These are phyloP conservation scores for Leptodactylus fuscus DNA, from an alignment of 2,113 vertebrate genomes.

Conservation along the genomic window DNA sequence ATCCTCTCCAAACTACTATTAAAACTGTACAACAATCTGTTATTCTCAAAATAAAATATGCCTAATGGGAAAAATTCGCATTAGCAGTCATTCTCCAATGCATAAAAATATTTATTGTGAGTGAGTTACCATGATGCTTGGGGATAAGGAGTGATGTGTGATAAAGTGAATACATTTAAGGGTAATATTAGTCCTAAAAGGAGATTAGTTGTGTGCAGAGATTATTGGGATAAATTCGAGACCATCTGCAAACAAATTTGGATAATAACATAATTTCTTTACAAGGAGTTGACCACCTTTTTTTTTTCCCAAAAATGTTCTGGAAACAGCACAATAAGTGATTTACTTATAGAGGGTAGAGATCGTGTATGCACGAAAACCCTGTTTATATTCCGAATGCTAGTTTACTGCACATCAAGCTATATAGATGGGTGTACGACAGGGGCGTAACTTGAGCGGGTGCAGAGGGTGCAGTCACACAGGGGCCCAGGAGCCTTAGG, in stretches of 20 bases:
- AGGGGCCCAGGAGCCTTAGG: no score
- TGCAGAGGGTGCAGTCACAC: no score
- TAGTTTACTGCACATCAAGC: no score
- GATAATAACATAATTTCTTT: background rate
- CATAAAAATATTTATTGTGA: slow-evolving; percentile 38
- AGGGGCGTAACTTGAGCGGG: no score
- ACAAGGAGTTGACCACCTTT: no score
- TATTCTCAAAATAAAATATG: slow-evolving; percentile 30
- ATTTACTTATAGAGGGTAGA: no score
- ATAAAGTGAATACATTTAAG: slow-evolving; percentile 4
- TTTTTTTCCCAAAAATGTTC: no score
- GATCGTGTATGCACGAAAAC: no score
- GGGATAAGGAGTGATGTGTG: slow-evolving; percentile 24
- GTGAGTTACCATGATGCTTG: background rate
- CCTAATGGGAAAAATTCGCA: slow-evolving; percentile 22
- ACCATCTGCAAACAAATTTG: background rate
- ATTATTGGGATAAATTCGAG: background rate
- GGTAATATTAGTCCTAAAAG: background rate
- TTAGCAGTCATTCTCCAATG: background rate
- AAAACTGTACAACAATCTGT: slow-evolving; percentile 22
- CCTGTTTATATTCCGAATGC: no score
- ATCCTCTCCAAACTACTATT: slow-evolving; percentile 14
- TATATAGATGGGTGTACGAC: no score
- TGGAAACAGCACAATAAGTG: no score
- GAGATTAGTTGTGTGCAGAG: background rate